Evolutionary conservation across 92 coral and sea anemone species (phyloP).

Genomic region (Phymanthus crucifer): DNA sequence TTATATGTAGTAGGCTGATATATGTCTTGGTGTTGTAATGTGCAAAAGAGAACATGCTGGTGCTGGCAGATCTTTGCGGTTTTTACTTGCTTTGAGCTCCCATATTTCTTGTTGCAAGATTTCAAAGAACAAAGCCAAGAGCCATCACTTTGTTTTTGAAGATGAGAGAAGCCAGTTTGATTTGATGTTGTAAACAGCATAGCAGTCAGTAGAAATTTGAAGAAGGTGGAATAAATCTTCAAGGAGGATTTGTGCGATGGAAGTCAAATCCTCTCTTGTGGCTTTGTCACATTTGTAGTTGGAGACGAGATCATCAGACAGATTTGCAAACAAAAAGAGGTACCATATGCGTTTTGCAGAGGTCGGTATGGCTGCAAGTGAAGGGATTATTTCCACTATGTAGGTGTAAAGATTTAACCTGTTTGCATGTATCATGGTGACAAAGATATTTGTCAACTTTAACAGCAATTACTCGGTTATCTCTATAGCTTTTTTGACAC

Average conservation of each 20-base stretch:
- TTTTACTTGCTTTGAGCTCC: background rate
- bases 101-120: background rate
- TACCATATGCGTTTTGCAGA: too few species aligned
- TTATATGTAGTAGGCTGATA: background rate
- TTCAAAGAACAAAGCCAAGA: background rate
- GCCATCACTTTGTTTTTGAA: background rate
- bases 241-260: background rate
- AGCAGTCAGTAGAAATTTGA: background rate
- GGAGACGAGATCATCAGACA: background rate
- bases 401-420: too few species aligned
- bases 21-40: too few species aligned
- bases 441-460: too few species aligned
- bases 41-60: background rate
- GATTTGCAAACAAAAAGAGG: too few species aligned
- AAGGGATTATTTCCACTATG: too few species aligned
- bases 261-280: background rate
- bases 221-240: background rate
- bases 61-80: background rate
- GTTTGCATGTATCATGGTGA: too few species aligned
- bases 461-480: too few species aligned
- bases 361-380: too few species aligned
- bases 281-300: background rate
- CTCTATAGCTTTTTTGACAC: too few species aligned
- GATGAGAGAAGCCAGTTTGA: background rate
- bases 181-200: background rate